Evolutionary conservation across 2,113 vertebrate species (phyloP), one percentile per base, ranked within the genome.

Genomic region (Seriola quinqueradiata): DNA sequence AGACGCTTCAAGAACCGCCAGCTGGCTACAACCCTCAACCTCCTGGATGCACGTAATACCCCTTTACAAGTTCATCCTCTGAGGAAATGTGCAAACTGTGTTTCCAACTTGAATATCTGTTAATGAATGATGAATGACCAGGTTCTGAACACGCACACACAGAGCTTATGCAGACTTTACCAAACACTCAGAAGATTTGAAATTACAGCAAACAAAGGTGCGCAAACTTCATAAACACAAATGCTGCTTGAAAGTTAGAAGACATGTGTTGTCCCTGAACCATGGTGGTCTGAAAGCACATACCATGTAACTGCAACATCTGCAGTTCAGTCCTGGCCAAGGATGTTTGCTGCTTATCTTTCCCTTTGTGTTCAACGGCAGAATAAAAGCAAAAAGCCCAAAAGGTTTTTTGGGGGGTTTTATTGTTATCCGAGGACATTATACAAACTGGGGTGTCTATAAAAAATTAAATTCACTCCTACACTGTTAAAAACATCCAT

Each of bases 121-220:
- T 21, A 9, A 83, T 90, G 17, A 81, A 89, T 77, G 78, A 86
- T 84, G 79, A 77, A 90, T 71, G 65, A 57, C 34, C 16, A 50
- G 16, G 48, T 66, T 73, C 52, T 54, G 8, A 9, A 68, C 54
- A 68, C 36, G 28, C 60, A 79, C 25, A 25, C 25, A 25, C 25
- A 25, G 46, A 86, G 36, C 50, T 40, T 32, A 44, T 25, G 25
- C 81, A 25, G 63, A 81, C 55, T 70, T 52, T 6, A 19, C 8
- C 2, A 21, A 28, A 59, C 23, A 36, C 17, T 68, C 16, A 1
- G 10, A 59, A 25, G 70, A 65, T 74, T 79, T 36, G 32, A 74
- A 57, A 25, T 60, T 16, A 66, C 13, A 54, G 66, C 46, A 46
- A 78, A 61, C 23, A 46, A 40, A 19, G 1, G 13, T 16, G 5